phyloP scores from a whole-genome alignment of 2,888 invertebrate species.

The Eurytoma californica region DNA sequence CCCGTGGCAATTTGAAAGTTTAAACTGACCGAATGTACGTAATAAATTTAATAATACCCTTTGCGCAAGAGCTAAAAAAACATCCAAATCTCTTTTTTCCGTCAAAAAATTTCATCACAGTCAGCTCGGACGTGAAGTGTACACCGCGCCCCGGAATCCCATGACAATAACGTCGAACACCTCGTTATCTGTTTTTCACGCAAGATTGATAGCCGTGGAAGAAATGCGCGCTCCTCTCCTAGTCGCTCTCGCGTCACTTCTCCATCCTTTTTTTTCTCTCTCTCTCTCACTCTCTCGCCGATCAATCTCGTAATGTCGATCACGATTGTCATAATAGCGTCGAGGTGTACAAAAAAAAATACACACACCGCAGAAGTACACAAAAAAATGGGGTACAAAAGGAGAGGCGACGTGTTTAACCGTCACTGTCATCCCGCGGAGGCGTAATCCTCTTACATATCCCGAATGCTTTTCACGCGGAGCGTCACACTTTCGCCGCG shows the following conservation, averaged over 20 bases:
- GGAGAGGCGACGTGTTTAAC: background rate
- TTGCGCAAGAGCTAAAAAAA: background rate
- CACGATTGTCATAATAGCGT: conserved; percentile 49
- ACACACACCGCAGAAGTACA: conserved; percentile 2
- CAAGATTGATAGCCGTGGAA: conserved; percentile 45
- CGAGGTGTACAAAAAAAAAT: conserved; percentile 1
- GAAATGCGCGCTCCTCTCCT: too few relatives aligned
- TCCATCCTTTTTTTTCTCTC: too few relatives aligned
- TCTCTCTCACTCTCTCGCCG: conserved; percentile 24
- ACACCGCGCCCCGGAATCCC: conserved; percentile 8
- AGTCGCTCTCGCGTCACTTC: background rate
- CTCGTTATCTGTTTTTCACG: conserved; percentile 38
- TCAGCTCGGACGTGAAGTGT: conserved; percentile 8
- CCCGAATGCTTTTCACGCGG: conserved; percentile 26
- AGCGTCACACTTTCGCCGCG: conserved; percentile 21
- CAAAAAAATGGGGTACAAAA: background rate
- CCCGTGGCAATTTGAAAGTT: too few relatives aligned
- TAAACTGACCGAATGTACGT: background rate
- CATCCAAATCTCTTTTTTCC: background rate
- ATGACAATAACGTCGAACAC: conserved; percentile 30
- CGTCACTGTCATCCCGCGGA: conserved; percentile 42
- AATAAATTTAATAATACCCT: background rate
- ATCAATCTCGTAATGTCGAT: conserved; percentile 49
- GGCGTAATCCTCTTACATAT: conserved; percentile 33
- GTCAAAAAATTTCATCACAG: conserved; percentile 30